Evolutionary conservation across 2,113 vertebrate genomes (phyloP).

Genomic region (Capreolus pygargus): DNA sequence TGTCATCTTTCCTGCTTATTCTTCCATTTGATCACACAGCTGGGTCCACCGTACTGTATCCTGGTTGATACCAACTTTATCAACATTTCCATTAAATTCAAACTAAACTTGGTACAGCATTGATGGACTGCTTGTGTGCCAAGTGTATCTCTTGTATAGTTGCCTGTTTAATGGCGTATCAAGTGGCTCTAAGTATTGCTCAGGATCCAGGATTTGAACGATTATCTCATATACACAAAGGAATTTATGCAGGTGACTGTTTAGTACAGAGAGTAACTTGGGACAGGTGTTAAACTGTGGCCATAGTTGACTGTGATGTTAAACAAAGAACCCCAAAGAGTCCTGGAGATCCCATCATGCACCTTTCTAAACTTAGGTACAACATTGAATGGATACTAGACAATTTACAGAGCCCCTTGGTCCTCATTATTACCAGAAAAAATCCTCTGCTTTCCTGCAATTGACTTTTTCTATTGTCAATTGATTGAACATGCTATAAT

Average conservation of each 20-base stretch:
- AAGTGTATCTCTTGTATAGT: background rate
- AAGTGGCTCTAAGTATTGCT: slow-evolving; percentile 84
- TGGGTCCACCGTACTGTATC: background rate
- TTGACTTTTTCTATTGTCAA: background rate
- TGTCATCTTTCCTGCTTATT: background rate
- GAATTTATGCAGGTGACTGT: slow-evolving; percentile 95
- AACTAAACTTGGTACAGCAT: background rate
- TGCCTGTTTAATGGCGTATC: background rate
- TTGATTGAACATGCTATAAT: background rate
- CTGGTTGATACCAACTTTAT: background rate
- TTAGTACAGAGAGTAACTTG: slow-evolving; percentile 93
- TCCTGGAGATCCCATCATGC: slow-evolving; percentile 96
- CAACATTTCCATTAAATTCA: background rate
- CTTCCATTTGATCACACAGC: background rate
- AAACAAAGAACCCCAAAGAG: slow-evolving; percentile 93
- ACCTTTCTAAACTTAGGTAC: slow-evolving; percentile 95
- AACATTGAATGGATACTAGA: slow-evolving; percentile 96
- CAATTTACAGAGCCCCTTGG: slow-evolving; percentile 93
- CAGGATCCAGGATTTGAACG: slow-evolving; percentile 95
- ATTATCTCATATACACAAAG: slow-evolving; percentile 90
- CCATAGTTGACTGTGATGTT: slow-evolving; percentile 94
- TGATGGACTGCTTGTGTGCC: background rate
- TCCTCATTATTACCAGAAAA: slow-evolving; percentile 77
- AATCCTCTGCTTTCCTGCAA: background rate
- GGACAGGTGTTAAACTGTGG: slow-evolving; percentile 97